Conservation (phyloP, 2,113 vertebrate genomes). For the Burhinus bistriatus region DNA sequence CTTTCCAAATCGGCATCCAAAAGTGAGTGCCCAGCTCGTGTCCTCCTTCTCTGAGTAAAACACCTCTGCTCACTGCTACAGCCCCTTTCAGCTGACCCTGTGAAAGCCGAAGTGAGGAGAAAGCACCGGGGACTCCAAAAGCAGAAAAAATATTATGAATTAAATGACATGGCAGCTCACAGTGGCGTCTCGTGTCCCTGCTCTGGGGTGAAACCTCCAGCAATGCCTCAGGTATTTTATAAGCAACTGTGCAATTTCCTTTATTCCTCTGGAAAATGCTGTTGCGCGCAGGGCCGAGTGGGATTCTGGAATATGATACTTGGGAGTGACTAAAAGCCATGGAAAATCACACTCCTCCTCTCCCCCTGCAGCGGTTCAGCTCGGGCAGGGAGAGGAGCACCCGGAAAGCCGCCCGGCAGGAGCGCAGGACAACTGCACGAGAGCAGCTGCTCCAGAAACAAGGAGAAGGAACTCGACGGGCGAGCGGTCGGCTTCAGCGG, state of each 20-base stretch:
- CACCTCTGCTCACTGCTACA: background rate
- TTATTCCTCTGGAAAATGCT: background rate
- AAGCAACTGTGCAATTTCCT: background rate
- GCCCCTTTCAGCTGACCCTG: background rate
- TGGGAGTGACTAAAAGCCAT: background rate
- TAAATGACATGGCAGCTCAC: background rate
- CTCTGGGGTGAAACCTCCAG: background rate
- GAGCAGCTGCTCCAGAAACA: background rate
- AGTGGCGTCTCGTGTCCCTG: background rate
- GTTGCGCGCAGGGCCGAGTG: background rate
- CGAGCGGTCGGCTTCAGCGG: background rate
- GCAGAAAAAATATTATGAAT: background rate
- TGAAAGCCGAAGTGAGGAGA: background rate
- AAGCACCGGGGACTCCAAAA: background rate
- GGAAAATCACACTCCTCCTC: background rate
- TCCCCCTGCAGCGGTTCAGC: background rate
- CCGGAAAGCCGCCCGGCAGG: too few relatives aligned
- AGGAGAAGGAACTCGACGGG: background rate
- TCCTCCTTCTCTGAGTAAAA: background rate
- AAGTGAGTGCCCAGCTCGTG: accelerated
- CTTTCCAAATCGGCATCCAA: background rate
- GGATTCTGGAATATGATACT: background rate
- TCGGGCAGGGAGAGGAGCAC: background rate
- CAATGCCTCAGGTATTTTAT: background rate
- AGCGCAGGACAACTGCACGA: background rate